Percentiles rank a stretch among this genome's conserved stretches.
These are phyloP conservation scores for Macroramphosus scolopax DNA, from an alignment of 2,797 vertebrate species.

Conservation along the genomic window DNA sequence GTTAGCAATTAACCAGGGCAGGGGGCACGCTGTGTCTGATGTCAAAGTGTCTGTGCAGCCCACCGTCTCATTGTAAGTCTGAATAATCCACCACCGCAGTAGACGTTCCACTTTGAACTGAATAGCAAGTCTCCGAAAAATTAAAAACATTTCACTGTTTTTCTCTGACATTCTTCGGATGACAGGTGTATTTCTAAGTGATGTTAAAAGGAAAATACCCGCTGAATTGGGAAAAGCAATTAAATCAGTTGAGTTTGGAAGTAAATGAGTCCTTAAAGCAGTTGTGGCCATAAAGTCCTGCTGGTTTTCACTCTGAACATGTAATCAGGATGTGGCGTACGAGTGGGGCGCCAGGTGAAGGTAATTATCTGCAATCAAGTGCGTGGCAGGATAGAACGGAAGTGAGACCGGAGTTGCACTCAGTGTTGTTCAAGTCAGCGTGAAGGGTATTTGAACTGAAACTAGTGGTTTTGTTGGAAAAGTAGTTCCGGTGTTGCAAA, in stretches of 20 bases:
- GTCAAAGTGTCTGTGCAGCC: conserved; percentile 47
- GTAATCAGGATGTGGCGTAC: conserved; percentile 50
- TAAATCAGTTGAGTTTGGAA: conserved; percentile 20
- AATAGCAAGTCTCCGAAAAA: conserved; percentile 1
- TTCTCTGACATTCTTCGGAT: conserved; percentile 3
- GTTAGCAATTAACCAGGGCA: conserved; percentile 63
- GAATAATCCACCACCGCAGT: conserved; percentile 41
- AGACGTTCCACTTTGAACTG: conserved; percentile 20
- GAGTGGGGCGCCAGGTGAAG: conserved; percentile 57
- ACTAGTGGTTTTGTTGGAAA: too few species aligned
- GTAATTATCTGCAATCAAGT: conserved; percentile 58
- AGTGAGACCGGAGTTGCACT: too few species aligned
- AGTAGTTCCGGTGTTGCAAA: too few species aligned
- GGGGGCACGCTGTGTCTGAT: conserved; percentile 47
- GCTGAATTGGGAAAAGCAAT: conserved; percentile 20
- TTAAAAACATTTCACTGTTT: neutral
- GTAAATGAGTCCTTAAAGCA: conserved; percentile 20
- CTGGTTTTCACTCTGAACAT: conserved; percentile 36
- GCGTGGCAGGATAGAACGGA: conserved; percentile 24
- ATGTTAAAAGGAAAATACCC: conserved; percentile 1
- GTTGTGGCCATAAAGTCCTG: conserved; percentile 27
- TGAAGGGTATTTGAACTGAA: too few species aligned
- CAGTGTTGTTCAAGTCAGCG: too few species aligned
- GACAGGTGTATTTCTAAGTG: neutral
- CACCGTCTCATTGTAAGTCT: conserved; percentile 52